phyloP scores from a whole-genome alignment of 2,797 vertebrate genomes.

The Melanotaenia pygmaea region DNA sequence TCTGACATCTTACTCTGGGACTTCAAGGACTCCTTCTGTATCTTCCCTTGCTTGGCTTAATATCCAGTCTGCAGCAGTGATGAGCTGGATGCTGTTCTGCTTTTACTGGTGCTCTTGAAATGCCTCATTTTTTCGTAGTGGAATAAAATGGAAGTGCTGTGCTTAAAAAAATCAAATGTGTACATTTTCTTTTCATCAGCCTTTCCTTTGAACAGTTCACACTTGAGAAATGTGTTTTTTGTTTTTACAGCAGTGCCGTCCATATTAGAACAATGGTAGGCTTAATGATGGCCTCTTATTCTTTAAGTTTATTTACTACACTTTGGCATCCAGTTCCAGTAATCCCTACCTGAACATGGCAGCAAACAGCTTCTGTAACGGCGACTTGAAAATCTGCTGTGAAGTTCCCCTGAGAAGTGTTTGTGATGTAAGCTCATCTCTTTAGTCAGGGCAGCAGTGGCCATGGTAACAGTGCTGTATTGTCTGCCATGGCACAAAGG shows the following conservation, averaged over 20 bases:
- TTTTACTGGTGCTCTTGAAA: conserved; percentile 72
- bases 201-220: not conserved
- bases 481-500: conserved; percentile 1
- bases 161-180: conserved; percentile 25
- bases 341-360: no score
- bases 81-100: conserved; percentile 56
- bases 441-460: conserved; percentile 1
- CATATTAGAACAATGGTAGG: not conserved
- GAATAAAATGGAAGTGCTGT: conserved; percentile 81
- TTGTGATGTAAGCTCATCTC: no score
- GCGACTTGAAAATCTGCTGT: not conserved
- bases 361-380: not conserved
- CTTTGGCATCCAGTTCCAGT: no score
- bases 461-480: conserved; percentile 12
- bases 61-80: conserved; percentile 32
- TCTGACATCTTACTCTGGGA: conserved; percentile 35
- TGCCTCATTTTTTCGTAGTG: conserved; percentile 80
- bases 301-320: no score
- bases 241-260: not conserved
- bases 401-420: not conserved
- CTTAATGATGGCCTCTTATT: not conserved
- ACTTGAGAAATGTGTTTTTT: not conserved
- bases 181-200: not conserved
- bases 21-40: conserved; percentile 30
- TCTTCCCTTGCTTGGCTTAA: conserved; percentile 51